A percentile compares a stretch with the other conserved stretches of the same genome.
These are phyloP conservation scores for Saturnia japonica DNA, from an alignment of 2,888 invertebrate genomes.

Conservation along the genomic window DNA sequence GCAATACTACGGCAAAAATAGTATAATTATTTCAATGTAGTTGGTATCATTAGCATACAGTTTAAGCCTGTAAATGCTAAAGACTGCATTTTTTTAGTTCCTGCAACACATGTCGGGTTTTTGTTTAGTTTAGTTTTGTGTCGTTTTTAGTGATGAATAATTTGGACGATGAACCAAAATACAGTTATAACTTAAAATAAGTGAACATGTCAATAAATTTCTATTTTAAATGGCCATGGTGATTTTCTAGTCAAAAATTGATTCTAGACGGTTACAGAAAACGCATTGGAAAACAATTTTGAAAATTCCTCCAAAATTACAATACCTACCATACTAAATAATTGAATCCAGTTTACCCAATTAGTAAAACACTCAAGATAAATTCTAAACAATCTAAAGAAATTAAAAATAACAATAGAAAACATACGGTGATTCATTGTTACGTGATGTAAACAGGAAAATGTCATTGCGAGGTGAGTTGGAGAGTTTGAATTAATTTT, in stretches of 20 bases:
- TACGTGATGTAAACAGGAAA: slow-evolving; percentile 22
- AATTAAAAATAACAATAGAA: slow-evolving; percentile 7
- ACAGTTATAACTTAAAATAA: background rate
- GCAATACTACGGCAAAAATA: background rate
- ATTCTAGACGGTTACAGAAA: too few species aligned
- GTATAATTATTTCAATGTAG: background rate
- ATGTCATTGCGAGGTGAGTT: slow-evolving; percentile 17
- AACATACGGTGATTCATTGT: slow-evolving; percentile 19
- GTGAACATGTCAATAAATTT: too few species aligned
- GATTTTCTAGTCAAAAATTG: too few species aligned
- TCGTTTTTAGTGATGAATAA: background rate
- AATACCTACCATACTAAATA: background rate
- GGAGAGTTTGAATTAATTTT: slow-evolving; percentile 12
- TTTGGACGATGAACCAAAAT: background rate
- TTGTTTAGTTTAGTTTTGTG: background rate
- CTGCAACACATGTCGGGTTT: background rate
- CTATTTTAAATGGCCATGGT: too few species aligned
- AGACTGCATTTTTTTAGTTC: background rate
- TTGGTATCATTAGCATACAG: background rate
- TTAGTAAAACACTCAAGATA: background rate
- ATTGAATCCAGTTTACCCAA: background rate
- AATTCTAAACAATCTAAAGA: background rate
- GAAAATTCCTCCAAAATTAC: background rate
- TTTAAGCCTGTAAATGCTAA: background rate
- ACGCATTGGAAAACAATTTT: too few species aligned